Percentiles rank a stretch among this genome's conserved stretches.
Conservation (phyloP, 2,888 invertebrate species). For the Panzeria rudis region DNA sequence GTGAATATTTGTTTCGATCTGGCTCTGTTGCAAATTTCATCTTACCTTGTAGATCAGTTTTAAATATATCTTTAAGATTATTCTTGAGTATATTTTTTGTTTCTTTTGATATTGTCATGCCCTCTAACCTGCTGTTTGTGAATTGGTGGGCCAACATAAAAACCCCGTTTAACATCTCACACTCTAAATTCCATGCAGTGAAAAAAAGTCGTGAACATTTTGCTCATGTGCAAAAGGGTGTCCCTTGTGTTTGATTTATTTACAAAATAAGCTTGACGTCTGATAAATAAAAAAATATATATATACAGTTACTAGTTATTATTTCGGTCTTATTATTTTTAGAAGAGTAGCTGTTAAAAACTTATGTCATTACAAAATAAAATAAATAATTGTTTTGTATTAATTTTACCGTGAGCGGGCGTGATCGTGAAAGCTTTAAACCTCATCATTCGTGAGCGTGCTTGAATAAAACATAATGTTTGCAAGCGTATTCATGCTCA, state of each 20-base stretch:
- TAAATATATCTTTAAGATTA: conserved; percentile 8
- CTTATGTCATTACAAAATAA: too few species aligned
- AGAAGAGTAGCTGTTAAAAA: too few species aligned
- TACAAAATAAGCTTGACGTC: not conserved
- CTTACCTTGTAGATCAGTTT: conserved; percentile 9
- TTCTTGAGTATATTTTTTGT: not conserved
- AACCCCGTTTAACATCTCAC: conserved; percentile 52
- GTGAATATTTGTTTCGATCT: conserved; percentile 4
- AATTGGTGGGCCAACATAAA: conserved; percentile 56
- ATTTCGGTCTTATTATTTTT: too few species aligned
- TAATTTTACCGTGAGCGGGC: too few species aligned
- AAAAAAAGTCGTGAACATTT: conserved; percentile 13
- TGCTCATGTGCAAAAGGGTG: conserved; percentile 43
- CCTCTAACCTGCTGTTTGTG: conserved; percentile 64
- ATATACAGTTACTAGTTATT: too few species aligned
- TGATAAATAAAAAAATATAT: not conserved
- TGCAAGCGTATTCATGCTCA: too few species aligned
- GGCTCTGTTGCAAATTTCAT: not conserved
- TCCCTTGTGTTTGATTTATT: not conserved
- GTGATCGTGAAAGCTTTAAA: too few species aligned
- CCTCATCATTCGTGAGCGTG: too few species aligned
- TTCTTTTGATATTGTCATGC: conserved; percentile 37
- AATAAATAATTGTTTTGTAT: too few species aligned
- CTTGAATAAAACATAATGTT: too few species aligned
- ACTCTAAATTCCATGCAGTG: conserved; percentile 45